Evolutionary conservation across 2,113 vertebrate species (phyloP), one percentile per base, ranked within the genome.

Genomic region (Carollia perspicillata): DNA sequence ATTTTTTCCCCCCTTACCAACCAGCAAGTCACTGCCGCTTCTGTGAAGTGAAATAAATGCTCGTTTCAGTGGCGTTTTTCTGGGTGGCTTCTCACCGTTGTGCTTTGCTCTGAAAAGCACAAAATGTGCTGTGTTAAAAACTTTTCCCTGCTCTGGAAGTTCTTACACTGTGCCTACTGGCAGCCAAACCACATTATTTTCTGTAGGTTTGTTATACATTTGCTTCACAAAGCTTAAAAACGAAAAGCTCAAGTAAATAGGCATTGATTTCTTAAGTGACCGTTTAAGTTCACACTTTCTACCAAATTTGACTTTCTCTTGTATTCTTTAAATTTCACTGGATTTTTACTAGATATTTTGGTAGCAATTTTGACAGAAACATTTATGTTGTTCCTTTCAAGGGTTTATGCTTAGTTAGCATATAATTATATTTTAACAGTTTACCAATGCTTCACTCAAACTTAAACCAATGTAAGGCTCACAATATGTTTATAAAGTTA

Each of bases 181-280:
- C 22, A 84, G 42, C 11, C 13, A 18, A 0, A 35, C 8, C 28
- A 35, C 40, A 71, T 12, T 53, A 4, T 83, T 93, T 93, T 89
- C 72, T 89, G 8, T n/a, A 68, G 37, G 40, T 37, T 90, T 72
- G 4, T 66, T 84, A 69, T 16, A 78, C 0, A 84, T 87, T 80
- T 71, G 23, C 71, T 81, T 94, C 49, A 40, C 60, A 84, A 90
- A 60, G 26, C 71, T 93, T 71, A 78, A 92, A 86, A 89, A 81
- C 87, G 26, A 33, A 91, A 86, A 95, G 35, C 35, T 92, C n/a
- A 30, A 47, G 51, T 77, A 40, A 65, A 12, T 84, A 79, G 42
- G 44, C 71, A n/a, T 72, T 60, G n/a, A 51, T 89, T 84, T 81
- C 87, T 71, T 30, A 69, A 84, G 53, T 83, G 51, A 55, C 65